These are phyloP conservation scores for Mustela lutreola DNA, from an alignment of 2,113 vertebrate genomes.

Conservation along the genomic window DNA sequence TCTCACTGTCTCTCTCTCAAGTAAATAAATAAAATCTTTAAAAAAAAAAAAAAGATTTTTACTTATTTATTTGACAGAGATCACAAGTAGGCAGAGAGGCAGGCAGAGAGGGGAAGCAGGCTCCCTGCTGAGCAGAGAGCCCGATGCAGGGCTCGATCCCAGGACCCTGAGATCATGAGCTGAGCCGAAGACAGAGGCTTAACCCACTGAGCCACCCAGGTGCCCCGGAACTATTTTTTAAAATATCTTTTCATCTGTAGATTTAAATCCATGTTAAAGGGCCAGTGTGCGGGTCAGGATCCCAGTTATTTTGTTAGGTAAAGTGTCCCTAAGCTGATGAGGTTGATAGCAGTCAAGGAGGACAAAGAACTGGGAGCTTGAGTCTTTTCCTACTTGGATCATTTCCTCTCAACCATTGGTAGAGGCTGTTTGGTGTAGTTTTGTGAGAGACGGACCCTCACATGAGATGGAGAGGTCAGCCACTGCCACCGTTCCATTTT, in stretches of 20 bases:
- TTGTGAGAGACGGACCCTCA: background rate
- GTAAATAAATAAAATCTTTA: no score
- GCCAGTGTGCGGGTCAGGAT: background rate
- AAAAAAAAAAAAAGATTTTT: no score
- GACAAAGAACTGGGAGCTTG: background rate
- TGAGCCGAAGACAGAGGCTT: no score
- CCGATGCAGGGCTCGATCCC: no score
- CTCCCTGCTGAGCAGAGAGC: no score
- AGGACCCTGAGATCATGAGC: no score
- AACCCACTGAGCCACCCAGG: no score
- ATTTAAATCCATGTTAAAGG: conserved; percentile 8
- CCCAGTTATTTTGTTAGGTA: conserved; percentile 25
- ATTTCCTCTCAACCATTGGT: background rate
- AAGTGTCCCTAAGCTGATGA: background rate
- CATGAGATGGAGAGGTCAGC: background rate
- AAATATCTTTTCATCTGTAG: conserved; percentile 17
- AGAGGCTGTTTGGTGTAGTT: background rate
- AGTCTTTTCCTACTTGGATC: background rate
- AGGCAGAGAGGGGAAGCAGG: no score
- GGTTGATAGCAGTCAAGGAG: background rate
- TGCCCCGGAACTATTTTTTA: background rate
- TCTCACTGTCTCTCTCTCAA: no score
- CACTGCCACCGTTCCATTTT: background rate
- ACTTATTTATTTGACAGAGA: no score
- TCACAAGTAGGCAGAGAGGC: no score